These are phyloP conservation scores for Drosophila rhopaloa DNA, from an alignment of 1,140 invertebrate genomes.

Conservation along the genomic window DNA sequence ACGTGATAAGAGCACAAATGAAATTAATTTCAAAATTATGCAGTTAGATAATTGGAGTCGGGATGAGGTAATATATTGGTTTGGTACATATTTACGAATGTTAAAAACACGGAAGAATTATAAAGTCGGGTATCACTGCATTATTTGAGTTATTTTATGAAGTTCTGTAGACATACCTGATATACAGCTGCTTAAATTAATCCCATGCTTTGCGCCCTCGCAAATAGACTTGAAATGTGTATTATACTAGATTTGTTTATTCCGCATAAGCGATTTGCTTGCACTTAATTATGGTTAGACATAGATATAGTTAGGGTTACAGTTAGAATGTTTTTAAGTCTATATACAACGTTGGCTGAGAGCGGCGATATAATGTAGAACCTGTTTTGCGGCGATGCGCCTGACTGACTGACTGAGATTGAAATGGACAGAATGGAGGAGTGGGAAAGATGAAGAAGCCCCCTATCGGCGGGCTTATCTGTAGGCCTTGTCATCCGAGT, in stretches of 20 bases:
- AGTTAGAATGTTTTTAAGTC: slow-evolving; percentile 70
- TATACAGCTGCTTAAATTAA: slow-evolving; percentile 7
- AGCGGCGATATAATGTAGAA: slow-evolving; percentile 75
- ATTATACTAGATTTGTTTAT: slow-evolving; percentile 77
- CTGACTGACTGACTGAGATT: slow-evolving; percentile 69
- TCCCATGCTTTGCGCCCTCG: not conserved
- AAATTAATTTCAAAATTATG: not conserved
- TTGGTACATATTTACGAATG: too few species aligned
- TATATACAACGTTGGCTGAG: slow-evolving; percentile 77
- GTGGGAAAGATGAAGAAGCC: slow-evolving; percentile 33
- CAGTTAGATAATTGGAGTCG: not conserved
- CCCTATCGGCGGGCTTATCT: slow-evolving; percentile 63
- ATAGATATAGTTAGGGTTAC: slow-evolving; percentile 72
- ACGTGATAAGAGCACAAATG: not conserved
- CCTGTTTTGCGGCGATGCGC: slow-evolving; percentile 71
- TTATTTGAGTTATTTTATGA: too few species aligned
- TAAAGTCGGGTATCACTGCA: too few species aligned
- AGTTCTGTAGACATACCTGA: not conserved
- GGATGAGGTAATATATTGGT: not conserved
- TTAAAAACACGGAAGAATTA: not conserved
- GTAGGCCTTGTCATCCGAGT: slow-evolving; percentile 84
- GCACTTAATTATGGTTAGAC: slow-evolving; percentile 70
- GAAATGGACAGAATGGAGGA: slow-evolving; percentile 34
- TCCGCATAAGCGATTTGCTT: slow-evolving; percentile 53
- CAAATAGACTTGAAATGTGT: slow-evolving; percentile 3